Base-by-base conservation (phyloP, 2,888 invertebrate species). In the Apodemia zela region DNA sequence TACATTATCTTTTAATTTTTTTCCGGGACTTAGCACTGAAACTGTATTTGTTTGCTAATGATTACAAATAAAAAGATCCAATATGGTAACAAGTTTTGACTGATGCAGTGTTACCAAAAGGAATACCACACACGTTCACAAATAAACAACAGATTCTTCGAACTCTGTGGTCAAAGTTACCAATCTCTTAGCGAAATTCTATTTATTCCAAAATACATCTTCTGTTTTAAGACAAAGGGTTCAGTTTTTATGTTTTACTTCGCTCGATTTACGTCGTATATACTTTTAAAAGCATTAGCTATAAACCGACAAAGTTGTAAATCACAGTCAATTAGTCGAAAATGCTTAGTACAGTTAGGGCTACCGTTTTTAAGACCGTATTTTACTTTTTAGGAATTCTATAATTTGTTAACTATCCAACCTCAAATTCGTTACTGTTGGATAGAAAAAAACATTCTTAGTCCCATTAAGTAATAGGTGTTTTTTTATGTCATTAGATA, bases 291-390 rank as follows among this genome's bases (percentile, higher is more conserved):
- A 63, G 62, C 66, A 64, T 65, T 65, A 73, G 77, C 79, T 78
- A 81, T 83, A 81, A 87, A 79, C 79, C 78, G 76, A 66, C 75
- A 69, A 67, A 78, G 80, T 82, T 84, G 81, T 87, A 86, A 87
- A 87, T 87, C 84, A 84, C 78, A 78, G 75, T 78, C 85, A 84
- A 85, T 85, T 84, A 84, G 82, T 72, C 71, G 74, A 73, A 73
- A 73, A 73, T 73, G 73, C 70, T 69, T 70, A 69, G 69, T 69
- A 68, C 71, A 68, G 69, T 72, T 63, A 18, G 54, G 58, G 54
- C 15, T 54, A 54, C 54, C 54, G 25, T 54, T 54, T 54, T 54
- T 54, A 6, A 13, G 15, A 54, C 1, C n/a, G 11, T 45, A 3
- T 45, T 45, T 15, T 45, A 11, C 38, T 38, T 38, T 42, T n/a